phyloP scores from a whole-genome alignment of 2,113 vertebrate species.

The Hemiscyllium ocellatum region DNA sequence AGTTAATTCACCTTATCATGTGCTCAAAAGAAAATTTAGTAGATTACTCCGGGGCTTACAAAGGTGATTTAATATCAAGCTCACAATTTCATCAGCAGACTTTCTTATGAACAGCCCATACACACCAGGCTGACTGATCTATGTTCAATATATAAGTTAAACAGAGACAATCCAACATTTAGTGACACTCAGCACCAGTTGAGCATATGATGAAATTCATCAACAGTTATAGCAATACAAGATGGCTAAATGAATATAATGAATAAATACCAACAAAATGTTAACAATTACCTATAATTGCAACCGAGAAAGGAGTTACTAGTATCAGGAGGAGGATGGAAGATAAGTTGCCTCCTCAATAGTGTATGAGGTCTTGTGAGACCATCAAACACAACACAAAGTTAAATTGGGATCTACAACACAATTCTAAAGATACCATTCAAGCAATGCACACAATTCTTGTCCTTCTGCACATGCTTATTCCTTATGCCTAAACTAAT shows the following conservation, averaged over 20 bases:
- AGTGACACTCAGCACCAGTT: background rate
- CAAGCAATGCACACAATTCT: background rate
- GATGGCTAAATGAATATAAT: background rate
- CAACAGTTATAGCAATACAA: background rate
- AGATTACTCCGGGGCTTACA: background rate
- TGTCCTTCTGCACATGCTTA: background rate
- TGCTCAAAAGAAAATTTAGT: background rate
- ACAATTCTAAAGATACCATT: background rate
- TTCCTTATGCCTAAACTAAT: background rate
- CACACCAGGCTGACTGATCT: background rate
- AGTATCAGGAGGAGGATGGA: background rate
- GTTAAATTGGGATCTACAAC: background rate
- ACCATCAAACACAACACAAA: background rate
- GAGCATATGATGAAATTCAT: background rate
- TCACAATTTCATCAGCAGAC: background rate
- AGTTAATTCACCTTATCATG: background rate
- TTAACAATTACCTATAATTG: background rate
- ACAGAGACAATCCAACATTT: background rate
- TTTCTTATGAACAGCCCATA: background rate
- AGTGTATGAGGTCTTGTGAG: background rate
- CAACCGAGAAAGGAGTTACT: background rate
- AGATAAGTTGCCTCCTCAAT: background rate
- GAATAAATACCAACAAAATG: background rate
- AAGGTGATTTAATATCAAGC: background rate
- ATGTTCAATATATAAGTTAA: background rate